A percentile compares a stretch with the other conserved stretches of the same genome.
Evolutionary conservation across 2,797 vertebrate species (phyloP).

Genomic region (Galaxias olidus): DNA sequence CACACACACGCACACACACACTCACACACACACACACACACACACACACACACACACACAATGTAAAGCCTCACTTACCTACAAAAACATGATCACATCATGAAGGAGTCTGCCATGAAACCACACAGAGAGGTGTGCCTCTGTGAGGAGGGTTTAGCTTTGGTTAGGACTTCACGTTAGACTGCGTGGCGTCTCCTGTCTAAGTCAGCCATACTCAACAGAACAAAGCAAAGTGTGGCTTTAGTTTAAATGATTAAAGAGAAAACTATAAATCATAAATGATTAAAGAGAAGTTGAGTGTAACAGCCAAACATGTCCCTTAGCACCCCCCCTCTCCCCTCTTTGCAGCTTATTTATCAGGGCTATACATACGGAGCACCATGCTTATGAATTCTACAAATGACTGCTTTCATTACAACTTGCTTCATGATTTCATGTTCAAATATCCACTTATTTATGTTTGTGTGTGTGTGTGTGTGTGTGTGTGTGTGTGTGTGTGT

Average conservation of each 20-base stretch:
- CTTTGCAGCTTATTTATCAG: neutral
- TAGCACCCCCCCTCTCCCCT: too few species aligned
- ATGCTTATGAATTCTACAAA: neutral
- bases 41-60: neutral
- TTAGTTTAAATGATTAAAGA: neutral
- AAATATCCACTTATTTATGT: neutral
- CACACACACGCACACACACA: neutral
- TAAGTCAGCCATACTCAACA: too few species aligned
- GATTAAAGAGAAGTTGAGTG: neutral
- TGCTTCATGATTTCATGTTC: neutral
- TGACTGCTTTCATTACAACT: neutral
- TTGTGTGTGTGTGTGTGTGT: neutral
- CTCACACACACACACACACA: conserved; percentile 12
- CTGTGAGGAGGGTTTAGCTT: too few species aligned
- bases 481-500: neutral
- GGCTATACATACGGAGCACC: neutral
- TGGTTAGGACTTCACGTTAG: too few species aligned
- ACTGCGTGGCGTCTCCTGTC: too few species aligned
- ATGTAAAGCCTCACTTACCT: neutral
- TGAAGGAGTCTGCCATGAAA: too few species aligned
- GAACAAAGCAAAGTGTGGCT: neutral
- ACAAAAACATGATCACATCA: too few species aligned
- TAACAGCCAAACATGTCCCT: neutral
- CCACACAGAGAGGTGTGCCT: too few species aligned
- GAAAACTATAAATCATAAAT: too few species aligned